A percentile compares a stretch with the other conserved stretches of the same genome.
These are phyloP conservation scores for Takifugu ocellatus DNA, from an alignment of 2,797 vertebrate species.

Conservation along the genomic window DNA sequence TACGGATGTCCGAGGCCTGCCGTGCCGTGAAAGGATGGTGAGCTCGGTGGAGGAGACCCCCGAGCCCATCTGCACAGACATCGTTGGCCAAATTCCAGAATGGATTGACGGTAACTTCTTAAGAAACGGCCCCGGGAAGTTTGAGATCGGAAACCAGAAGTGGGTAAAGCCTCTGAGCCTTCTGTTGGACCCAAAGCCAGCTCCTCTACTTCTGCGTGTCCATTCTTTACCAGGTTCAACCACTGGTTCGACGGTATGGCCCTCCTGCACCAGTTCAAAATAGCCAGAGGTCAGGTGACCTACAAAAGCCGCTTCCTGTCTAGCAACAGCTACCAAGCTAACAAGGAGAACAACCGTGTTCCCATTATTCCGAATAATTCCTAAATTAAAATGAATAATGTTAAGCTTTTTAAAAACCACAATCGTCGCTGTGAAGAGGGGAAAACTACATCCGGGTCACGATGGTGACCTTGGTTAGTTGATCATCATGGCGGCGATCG, in stretches of 20 bases:
- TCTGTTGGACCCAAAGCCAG: background rate
- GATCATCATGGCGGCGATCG: conserved; percentile 75
- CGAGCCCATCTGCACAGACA: conserved; percentile 64
- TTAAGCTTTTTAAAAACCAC: conserved; percentile 1
- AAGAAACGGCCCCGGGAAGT: conserved; percentile 89
- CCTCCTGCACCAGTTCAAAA: conserved; percentile 87
- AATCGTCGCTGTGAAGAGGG: conserved; percentile 14
- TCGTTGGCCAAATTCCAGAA: conserved; percentile 78
- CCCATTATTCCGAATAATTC: too few species aligned
- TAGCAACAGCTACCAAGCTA: conserved; percentile 81
- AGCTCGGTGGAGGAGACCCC: conserved; percentile 79
- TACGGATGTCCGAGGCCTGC: conserved; percentile 65
- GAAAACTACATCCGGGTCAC: conserved; percentile 65
- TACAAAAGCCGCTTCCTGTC: conserved; percentile 87
- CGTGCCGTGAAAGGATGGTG: conserved; percentile 79
- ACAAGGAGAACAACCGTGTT: conserved; percentile 75
- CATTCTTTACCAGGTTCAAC: conserved; percentile 74
- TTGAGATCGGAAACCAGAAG: conserved; percentile 86
- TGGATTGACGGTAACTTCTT: conserved; percentile 86
- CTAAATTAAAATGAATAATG: too few species aligned
- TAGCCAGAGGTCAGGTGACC: conserved; percentile 78
- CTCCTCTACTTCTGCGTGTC: background rate
- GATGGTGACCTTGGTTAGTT: conserved; percentile 72
- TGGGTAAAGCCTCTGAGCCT: conserved; percentile 45
- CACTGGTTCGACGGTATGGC: conserved; percentile 95